phyloP scores from a whole-genome alignment of 2,113 vertebrate species.

The Odocoileus hemionus region DNA sequence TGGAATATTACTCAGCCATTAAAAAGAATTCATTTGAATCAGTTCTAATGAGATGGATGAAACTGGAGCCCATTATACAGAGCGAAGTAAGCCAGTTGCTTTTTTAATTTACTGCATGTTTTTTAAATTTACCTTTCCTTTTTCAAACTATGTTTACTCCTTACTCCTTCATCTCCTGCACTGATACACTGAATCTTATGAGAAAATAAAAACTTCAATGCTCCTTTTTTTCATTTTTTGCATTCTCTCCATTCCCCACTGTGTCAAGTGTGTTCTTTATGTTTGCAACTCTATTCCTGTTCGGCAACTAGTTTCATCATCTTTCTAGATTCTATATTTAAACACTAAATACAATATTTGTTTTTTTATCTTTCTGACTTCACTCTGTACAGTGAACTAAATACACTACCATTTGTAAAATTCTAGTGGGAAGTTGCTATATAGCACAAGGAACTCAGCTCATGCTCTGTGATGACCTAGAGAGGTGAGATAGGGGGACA shows the following conservation, averaged over 20 bases:
- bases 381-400: accelerated
- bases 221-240: not conserved
- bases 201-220: not conserved
- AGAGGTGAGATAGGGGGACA: not conserved
- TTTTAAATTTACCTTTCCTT: not conserved
- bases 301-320: not conserved
- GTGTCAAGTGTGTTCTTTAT: not conserved
- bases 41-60: too few species aligned
- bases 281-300: not conserved
- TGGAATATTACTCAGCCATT: too few species aligned
- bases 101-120: not conserved
- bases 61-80: too few species aligned
- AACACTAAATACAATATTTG: not conserved
- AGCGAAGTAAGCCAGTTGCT: too few species aligned
- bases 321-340: not conserved
- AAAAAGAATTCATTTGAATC: too few species aligned
- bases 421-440: not conserved
- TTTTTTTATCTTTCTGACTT: not conserved
- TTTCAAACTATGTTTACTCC: not conserved
- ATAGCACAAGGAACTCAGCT: not conserved
- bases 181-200: not conserved
- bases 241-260: not conserved
- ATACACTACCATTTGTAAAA: not conserved
- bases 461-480: not conserved
- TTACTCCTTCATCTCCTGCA: not conserved